Evolutionary conservation across 2,797 vertebrate species (phyloP).

Genomic region (Cyprinella venusta): DNA sequence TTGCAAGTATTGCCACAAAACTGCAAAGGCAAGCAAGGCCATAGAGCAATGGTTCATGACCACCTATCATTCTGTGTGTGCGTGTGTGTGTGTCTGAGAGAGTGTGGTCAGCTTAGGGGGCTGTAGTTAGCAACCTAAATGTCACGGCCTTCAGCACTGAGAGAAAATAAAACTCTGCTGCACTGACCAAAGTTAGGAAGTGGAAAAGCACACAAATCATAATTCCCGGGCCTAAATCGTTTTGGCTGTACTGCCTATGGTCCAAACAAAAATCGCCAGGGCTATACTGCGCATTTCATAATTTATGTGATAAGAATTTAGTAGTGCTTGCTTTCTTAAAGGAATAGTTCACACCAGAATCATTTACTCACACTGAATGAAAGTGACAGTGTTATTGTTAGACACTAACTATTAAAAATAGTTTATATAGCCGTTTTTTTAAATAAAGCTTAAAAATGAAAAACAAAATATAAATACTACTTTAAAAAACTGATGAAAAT

Average conservation of each 20-base stretch:
- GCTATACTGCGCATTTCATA: background rate
- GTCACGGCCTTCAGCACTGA: constrained; percentile 53
- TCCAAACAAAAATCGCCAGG: background rate
- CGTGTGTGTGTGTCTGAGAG: constrained; percentile 38
- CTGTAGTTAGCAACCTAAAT: constrained; percentile 54
- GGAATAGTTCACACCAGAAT: background rate
- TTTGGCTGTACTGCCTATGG: background rate
- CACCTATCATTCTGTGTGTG: constrained; percentile 67
- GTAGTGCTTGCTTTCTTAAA: background rate
- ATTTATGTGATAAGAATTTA: background rate
- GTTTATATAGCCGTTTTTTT: background rate
- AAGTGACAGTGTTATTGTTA: background rate
- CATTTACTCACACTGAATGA: background rate
- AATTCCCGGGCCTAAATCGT: background rate
- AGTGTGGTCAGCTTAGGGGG: constrained; percentile 55
- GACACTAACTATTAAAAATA: background rate
- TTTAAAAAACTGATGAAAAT: background rate
- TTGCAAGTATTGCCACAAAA: constrained; percentile 76
- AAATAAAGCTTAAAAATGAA: background rate
- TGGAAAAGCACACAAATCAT: constrained; percentile 30
- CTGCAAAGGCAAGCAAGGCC: constrained; percentile 78
- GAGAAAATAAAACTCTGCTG: constrained; percentile 53
- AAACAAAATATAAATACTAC: background rate
- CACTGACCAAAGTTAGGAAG: constrained; percentile 37
- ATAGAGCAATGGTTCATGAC: constrained; percentile 64